Conservation (phyloP, 1,140 invertebrate species). For the Lutraria rhynchaena region DNA sequence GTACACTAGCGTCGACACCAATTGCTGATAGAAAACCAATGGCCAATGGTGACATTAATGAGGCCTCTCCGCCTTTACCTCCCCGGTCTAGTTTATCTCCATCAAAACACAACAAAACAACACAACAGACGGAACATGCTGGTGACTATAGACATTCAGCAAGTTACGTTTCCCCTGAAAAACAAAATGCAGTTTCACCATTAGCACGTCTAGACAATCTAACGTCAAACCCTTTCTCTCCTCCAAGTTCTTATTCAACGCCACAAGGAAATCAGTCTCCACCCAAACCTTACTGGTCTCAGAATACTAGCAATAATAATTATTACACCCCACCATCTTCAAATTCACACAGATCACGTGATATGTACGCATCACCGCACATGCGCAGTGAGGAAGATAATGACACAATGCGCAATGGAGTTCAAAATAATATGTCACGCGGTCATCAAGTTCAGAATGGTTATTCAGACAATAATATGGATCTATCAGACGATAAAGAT, state of each 20-base stretch:
- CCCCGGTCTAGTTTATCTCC: conserved; percentile 14
- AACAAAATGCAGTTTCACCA: conserved; percentile 21
- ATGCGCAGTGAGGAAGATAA: neutral
- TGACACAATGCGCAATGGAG: neutral
- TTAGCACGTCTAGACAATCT: conserved; percentile 27
- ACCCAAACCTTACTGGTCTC: neutral
- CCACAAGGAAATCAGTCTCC: conserved; percentile 19
- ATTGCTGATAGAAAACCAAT: neutral
- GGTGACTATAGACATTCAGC: conserved; percentile 2
- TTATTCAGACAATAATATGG: neutral
- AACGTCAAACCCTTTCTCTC: neutral
- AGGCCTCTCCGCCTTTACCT: conserved; percentile 40
- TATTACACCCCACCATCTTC: conserved; percentile 5
- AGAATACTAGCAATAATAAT: conserved; percentile 16
- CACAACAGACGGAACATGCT: neutral
- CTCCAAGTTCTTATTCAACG: conserved; percentile 28
- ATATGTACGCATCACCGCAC: neutral
- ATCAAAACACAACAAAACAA: neutral
- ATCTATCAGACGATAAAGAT: conserved; percentile 29
- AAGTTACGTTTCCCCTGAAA: conserved; percentile 1
- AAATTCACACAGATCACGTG: conserved; percentile 17
- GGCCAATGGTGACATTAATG: neutral
- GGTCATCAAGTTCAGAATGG: conserved; percentile 5
- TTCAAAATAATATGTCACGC: neutral
- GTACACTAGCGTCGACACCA: conserved; percentile 35